Evolutionary conservation across 2,797 vertebrate genomes (phyloP).

Genomic region (Sandelia bainsii): DNA sequence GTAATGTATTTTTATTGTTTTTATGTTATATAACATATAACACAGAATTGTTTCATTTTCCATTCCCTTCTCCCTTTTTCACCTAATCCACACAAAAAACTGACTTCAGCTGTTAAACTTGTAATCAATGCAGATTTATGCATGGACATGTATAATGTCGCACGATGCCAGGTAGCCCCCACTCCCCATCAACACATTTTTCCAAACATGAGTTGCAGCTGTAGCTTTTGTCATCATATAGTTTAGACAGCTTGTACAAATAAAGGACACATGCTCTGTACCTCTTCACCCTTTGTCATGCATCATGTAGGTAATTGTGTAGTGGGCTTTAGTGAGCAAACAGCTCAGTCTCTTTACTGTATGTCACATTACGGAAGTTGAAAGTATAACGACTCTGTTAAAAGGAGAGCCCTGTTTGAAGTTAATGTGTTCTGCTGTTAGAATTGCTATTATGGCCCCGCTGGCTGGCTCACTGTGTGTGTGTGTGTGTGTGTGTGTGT

Average conservation of each 20-base stretch:
- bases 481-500: slow-evolving; percentile 14
- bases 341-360: slow-evolving; percentile 47
- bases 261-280: slow-evolving; percentile 4
- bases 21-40: too few species aligned
- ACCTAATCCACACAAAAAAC: background rate
- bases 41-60: background rate
- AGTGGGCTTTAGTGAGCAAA: slow-evolving; percentile 30
- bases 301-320: slow-evolving; percentile 36
- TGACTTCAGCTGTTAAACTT: background rate
- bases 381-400: slow-evolving; percentile 73
- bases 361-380: slow-evolving; percentile 55
- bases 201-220: background rate
- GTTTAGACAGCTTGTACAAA: background rate
- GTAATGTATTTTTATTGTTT: background rate
- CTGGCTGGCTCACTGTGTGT: background rate
- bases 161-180: too few species aligned
- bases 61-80: background rate
- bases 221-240: background rate
- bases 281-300: slow-evolving; percentile 22
- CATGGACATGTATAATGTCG: too few species aligned
- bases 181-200: background rate
- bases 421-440: slow-evolving; percentile 67
- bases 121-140: background rate
- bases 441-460: slow-evolving; percentile 41
- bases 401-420: slow-evolving; percentile 62